Evolutionary conservation across 2,113 vertebrate genomes (phyloP).

Genomic region (Phodopus roborovskii): DNA sequence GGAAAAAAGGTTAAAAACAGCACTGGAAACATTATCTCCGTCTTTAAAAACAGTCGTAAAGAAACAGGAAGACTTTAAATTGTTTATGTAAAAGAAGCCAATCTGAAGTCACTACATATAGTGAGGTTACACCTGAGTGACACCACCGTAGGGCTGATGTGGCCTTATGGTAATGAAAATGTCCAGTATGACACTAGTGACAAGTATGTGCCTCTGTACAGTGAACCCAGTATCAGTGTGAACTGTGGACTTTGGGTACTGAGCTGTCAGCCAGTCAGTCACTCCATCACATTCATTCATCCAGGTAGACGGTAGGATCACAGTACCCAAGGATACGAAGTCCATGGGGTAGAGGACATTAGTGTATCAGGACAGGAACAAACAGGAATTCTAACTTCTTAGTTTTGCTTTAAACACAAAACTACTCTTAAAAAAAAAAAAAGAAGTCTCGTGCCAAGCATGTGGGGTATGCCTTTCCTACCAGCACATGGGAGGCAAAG

Average conservation of each 20-base stretch:
- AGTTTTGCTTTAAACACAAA: conserved; percentile 48
- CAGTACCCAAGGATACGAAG: not conserved
- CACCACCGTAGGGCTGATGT: not conserved
- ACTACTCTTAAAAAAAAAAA: not conserved
- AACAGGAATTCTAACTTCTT: not conserved
- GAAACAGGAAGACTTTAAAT: not conserved
- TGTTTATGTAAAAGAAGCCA: not conserved
- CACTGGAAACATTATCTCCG: not conserved
- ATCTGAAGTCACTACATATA: not conserved
- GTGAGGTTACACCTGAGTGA: not conserved
- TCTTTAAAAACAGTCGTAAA: not conserved
- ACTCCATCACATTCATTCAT: not conserved
- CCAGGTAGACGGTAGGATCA: not conserved
- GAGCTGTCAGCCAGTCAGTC: not conserved
- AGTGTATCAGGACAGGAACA: not conserved
- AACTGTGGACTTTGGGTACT: not conserved
- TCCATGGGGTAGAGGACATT: not conserved
- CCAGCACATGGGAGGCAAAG: not conserved
- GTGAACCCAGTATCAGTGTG: not conserved
- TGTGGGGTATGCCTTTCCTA: not conserved
- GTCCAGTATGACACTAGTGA: no score
- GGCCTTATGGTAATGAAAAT: not conserved
- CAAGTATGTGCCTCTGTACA: not conserved
- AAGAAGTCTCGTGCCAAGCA: not conserved
- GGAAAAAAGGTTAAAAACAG: not conserved